Evolutionary conservation across 2,113 vertebrate species (phyloP).

Genomic region (crab-eating macaque (Macaca fascicularis)): DNA sequence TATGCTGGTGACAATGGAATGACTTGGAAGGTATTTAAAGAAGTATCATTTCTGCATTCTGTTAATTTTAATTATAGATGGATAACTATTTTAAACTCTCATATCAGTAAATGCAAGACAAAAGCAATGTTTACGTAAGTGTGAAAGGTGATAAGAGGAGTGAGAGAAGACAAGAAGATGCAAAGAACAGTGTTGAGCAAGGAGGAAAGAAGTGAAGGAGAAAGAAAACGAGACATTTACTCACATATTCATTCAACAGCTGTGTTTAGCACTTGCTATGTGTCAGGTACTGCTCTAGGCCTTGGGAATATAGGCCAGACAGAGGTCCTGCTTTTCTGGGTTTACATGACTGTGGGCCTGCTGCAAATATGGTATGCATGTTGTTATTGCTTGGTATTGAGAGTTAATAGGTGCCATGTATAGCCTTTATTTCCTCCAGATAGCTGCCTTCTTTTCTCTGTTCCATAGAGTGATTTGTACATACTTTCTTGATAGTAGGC

Average conservation of each 20-base stretch:
- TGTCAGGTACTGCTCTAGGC: neutral
- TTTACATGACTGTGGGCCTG: neutral
- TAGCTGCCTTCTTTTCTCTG: neutral
- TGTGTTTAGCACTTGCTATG: neutral
- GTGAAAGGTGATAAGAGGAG: neutral
- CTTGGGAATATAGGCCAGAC: neutral
- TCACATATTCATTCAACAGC: neutral
- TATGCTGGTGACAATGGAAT: conserved; percentile 10
- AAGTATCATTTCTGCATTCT: conserved; percentile 39
- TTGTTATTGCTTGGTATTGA: neutral
- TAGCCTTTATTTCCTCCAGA: neutral
- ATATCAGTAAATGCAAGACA: neutral
- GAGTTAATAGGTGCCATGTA: neutral
- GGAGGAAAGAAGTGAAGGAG: neutral
- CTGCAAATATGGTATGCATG: neutral
- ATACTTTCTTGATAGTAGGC: neutral
- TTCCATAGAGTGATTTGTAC: neutral
- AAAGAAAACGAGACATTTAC: neutral
- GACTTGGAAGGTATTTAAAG: neutral
- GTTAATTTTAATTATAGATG: conserved; percentile 30
- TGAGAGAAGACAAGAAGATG: neutral
- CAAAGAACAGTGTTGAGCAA: neutral
- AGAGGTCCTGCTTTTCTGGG: neutral
- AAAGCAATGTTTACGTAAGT: neutral
- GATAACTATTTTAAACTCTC: neutral